Evolutionary conservation across 2,797 vertebrate genomes (phyloP).

Genomic region (Sebastes diploproa): DNA sequence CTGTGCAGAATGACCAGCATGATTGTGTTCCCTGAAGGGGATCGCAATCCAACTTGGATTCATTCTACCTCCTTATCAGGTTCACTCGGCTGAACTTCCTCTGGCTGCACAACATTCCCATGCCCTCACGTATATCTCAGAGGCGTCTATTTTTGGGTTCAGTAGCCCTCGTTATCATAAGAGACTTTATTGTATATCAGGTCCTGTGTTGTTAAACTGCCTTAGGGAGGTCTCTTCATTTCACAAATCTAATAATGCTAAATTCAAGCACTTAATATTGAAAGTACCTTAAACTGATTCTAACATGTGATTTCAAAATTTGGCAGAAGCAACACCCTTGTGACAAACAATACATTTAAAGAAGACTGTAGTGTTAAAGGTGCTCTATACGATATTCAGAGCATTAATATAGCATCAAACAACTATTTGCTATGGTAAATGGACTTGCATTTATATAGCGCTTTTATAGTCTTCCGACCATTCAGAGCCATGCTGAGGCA

Average conservation of each 20-base stretch:
- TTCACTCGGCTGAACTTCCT: conserved; percentile 58
- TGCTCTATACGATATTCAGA: too few relatives aligned
- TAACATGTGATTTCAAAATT: neutral
- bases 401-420: too few relatives aligned
- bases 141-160: conserved; percentile 53
- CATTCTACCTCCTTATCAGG: conserved; percentile 55
- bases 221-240: neutral
- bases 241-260: neutral
- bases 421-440: too few relatives aligned
- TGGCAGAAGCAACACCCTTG: neutral
- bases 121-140: conserved; percentile 34
- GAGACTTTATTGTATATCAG: conserved; percentile 18
- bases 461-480: too few relatives aligned
- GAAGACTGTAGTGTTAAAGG: too few relatives aligned
- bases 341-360: neutral
- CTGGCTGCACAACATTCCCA: conserved; percentile 31
- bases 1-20: conserved; percentile 25
- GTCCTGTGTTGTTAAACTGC: conserved; percentile 9
- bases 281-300: neutral
- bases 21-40: conserved; percentile 13
- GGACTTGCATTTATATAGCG: too few relatives aligned
- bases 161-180: conserved; percentile 30
- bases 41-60: conserved; percentile 23
- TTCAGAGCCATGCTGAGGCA: too few relatives aligned
- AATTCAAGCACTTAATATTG: neutral